Percentiles rank a stretch among this genome's conserved stretches.
phyloP scores from a whole-genome alignment of 2,888 invertebrate genomes.

The Brachylomia viminalis region DNA sequence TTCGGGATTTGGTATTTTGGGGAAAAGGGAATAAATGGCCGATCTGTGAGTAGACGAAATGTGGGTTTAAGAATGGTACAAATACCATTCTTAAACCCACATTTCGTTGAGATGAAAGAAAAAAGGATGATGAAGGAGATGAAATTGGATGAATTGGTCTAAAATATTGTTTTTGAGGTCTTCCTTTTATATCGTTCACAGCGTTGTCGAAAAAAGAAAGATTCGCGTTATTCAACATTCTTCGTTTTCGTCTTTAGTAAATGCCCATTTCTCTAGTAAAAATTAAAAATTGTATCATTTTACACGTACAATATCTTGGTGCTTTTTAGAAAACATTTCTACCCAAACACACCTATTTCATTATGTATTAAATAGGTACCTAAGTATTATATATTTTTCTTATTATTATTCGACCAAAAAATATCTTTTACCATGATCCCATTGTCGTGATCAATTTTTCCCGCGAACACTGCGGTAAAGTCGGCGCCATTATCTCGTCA shows the following conservation, averaged over 20 bases:
- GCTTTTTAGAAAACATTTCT: too few relatives aligned
- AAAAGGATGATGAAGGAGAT: constrained; percentile 45
- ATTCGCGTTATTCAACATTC: background rate
- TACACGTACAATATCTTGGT: too few relatives aligned
- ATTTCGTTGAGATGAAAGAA: too few relatives aligned
- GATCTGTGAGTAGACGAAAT: constrained; percentile 44
- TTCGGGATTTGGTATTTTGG: constrained; percentile 66
- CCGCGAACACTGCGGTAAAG: constrained; percentile 51
- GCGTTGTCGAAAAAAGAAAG: too few relatives aligned
- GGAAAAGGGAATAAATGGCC: constrained; percentile 59
- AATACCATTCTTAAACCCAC: too few relatives aligned
- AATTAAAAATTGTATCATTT: too few relatives aligned
- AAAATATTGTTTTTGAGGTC: constrained; percentile 24
- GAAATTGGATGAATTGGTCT: constrained; percentile 49
- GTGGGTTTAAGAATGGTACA: constrained; percentile 49
- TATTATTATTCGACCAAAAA: constrained; percentile 12
- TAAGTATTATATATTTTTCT: too few relatives aligned
- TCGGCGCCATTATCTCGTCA: constrained; percentile 66
- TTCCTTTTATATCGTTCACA: background rate
- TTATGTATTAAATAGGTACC: too few relatives aligned
- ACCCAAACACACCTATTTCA: too few relatives aligned
- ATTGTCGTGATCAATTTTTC: constrained; percentile 58
- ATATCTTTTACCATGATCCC: constrained; percentile 28
- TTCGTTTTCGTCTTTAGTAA: too few relatives aligned
- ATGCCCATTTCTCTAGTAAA: too few relatives aligned